Conservation (phyloP, 2,797 vertebrate genomes). For the Falco novaeseelandiae region DNA sequence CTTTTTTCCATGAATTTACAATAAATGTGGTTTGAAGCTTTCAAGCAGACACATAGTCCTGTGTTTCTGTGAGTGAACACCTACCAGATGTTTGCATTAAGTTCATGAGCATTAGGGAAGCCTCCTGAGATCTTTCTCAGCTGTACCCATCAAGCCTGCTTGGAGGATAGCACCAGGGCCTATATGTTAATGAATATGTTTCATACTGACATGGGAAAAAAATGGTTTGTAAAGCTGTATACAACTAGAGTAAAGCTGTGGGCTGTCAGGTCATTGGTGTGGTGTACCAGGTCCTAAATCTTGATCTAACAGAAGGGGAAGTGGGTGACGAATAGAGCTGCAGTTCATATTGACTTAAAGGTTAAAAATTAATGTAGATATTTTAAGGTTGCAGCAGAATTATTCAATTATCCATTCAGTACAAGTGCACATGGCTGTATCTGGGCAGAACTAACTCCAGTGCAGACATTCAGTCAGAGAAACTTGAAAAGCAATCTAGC, state of each 20-base stretch:
- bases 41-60: slow-evolving; percentile 40
- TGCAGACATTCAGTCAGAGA: neutral
- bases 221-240: neutral
- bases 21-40: slow-evolving; percentile 74
- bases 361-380: neutral
- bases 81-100: neutral
- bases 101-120: neutral
- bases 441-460: neutral
- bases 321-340: neutral
- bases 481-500: slow-evolving; percentile 1
- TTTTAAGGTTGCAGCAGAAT: neutral
- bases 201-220: neutral
- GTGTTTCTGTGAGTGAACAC: slow-evolving; percentile 52
- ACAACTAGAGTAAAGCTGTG: neutral
- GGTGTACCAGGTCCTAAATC: neutral
- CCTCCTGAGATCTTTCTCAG: neutral
- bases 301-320: neutral
- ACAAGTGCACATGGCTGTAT: neutral
- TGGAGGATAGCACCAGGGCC: neutral
- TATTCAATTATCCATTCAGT: neutral
- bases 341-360: neutral
- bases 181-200: neutral
- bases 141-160: neutral
- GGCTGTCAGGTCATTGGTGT: neutral
- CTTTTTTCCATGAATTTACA: slow-evolving; percentile 36